Conservation (phyloP, 2,888 invertebrate species). For the Idaea straminata region DNA sequence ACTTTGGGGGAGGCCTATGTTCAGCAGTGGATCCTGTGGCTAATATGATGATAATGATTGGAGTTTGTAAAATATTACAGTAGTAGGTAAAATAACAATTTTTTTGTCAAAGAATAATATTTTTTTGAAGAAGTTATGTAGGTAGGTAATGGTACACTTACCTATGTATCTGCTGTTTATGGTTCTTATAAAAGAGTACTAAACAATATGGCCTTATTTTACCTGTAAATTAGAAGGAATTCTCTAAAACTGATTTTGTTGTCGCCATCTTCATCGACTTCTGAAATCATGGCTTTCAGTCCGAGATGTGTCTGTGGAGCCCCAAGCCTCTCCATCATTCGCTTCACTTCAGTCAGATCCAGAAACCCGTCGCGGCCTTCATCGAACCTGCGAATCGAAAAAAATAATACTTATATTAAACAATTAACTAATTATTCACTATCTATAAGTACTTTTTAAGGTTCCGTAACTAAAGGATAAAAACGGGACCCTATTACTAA, state of each 20-base stretch:
- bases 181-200: not conserved
- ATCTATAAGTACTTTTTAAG: not conserved
- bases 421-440: not conserved
- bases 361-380: slow-evolving; percentile 93
- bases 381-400: slow-evolving; percentile 86
- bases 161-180: too few relatives aligned
- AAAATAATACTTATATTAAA: not conserved
- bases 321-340: slow-evolving; percentile 97
- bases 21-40: too few relatives aligned
- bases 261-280: slow-evolving; percentile 93
- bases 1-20: too few relatives aligned
- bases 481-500: too few relatives aligned
- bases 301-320: slow-evolving; percentile 98
- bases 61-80: too few relatives aligned
- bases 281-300: slow-evolving; percentile 96
- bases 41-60: too few relatives aligned
- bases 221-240: slow-evolving; percentile 87
- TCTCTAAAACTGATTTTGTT: slow-evolving; percentile 95
- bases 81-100: too few relatives aligned
- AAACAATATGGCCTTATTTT: slow-evolving; percentile 5
- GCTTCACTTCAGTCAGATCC: slow-evolving; percentile 93
- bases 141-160: too few relatives aligned
- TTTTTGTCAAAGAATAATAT: too few relatives aligned
- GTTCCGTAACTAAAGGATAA: too few relatives aligned
- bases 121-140: too few relatives aligned